Evolutionary conservation across 2,888 invertebrate species (phyloP), one percentile per base, ranked within the genome.

Genomic region (Cephus spinipes): DNA sequence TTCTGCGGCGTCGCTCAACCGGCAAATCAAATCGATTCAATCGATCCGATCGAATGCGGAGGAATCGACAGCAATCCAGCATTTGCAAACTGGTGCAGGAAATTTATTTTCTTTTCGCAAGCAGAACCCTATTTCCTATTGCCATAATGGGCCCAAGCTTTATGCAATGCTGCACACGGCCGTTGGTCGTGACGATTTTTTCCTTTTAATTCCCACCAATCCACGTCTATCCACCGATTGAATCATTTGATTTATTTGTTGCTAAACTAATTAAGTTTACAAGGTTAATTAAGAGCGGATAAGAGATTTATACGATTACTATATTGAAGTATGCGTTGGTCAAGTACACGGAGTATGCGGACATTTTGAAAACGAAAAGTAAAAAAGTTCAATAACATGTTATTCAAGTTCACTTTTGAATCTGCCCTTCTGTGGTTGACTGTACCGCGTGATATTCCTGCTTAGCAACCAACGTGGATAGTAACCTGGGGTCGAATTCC

Each of bases 401-500:
- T 40, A 40, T 40, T 40, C 40, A 40, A 15, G 15, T 40, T 40
- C 40, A 15, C 23, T 55, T 55, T 55, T 55, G 23, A 55, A 23
- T 9, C 55, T 2, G 55, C 9, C 55, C 32, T 71, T 71, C 71
- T 71, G 71, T 9, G 23, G 71, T 30, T 71, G 71, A 71, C 71
- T 71, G 71, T 71, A 71, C 55, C 55, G 23, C 71, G 3, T 30
- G 32, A 71, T 71, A 71, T 11, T 71, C 32, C 71, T 33, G 71
- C 71, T 33, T 71, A 33, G 71, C 71, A 71, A 71, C 71, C 71
- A 33, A 33, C 71, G 71, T 33, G 31, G 31, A 71, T 33, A 33
- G 71, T 71, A 71, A 71, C 71, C 31, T 71, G 71, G 71, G 71
- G 71, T 71, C 71, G 71, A 71, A 71, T 71, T 71, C 71, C 35